phyloP scores from a whole-genome alignment of 2,797 vertebrate species.

The Euphonia xanthogaster region DNA sequence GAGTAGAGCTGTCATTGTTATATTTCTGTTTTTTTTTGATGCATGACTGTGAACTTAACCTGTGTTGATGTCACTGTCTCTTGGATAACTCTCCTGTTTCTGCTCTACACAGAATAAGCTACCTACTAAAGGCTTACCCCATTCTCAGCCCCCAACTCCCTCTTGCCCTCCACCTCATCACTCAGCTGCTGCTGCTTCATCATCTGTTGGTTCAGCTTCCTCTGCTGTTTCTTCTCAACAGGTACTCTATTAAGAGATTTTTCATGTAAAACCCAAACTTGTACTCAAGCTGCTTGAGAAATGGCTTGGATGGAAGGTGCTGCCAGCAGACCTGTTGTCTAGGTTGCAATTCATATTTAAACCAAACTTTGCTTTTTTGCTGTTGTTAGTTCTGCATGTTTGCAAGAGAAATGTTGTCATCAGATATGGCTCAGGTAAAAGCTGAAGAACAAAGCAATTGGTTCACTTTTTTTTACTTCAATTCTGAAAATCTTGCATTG shows the following conservation, averaged over 20 bases:
- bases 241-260: constrained; percentile 74
- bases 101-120: constrained; percentile 77
- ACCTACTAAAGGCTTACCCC: constrained; percentile 69
- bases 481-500: background rate
- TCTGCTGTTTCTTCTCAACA: constrained; percentile 73
- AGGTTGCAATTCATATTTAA: background rate
- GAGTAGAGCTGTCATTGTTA: background rate
- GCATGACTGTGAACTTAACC: background rate
- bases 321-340: background rate
- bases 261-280: constrained; percentile 15
- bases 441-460: background rate
- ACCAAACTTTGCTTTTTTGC: background rate
- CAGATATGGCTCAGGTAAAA: background rate
- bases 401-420: background rate
- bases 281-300: background rate
- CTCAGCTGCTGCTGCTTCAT: constrained; percentile 72
- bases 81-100: constrained; percentile 67
- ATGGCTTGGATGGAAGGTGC: background rate
- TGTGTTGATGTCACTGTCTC: constrained; percentile 33
- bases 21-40: background rate
- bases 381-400: background rate
- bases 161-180: constrained; percentile 70
- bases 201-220: constrained; percentile 69
- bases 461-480: background rate
- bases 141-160: constrained; percentile 68